Conservation (phyloP, 2,797 vertebrate genomes). For the Cercopithecus petaurista region DNA sequence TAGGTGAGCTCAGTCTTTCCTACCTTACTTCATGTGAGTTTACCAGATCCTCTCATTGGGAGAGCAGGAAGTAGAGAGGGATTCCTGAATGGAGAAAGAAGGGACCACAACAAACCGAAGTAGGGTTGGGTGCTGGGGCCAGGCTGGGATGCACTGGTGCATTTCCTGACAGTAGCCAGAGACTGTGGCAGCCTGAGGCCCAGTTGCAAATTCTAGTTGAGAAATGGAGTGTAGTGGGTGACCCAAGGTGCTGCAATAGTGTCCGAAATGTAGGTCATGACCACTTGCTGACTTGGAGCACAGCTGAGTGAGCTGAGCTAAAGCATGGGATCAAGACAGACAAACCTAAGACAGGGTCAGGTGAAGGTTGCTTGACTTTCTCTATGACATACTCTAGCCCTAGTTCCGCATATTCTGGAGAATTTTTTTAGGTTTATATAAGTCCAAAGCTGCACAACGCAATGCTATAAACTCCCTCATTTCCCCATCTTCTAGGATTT, state of each 20-base stretch:
- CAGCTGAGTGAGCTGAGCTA: background rate
- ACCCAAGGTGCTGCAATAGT: too few species aligned
- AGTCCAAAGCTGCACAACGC: background rate
- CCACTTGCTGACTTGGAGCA: background rate
- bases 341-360: background rate
- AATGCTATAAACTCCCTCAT: too few species aligned
- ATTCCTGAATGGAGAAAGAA: background rate
- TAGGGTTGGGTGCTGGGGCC: too few species aligned
- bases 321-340: background rate
- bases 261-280: background rate
- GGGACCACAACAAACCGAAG: too few species aligned
- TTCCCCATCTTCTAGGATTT: background rate
- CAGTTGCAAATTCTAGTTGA: background rate
- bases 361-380: background rate
- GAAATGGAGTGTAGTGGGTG: too few species aligned
- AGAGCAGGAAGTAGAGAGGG: background rate
- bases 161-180: background rate
- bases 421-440: background rate
- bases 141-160: fast-evolving
- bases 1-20: background rate
- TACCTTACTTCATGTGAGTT: background rate
- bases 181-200: background rate
- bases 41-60: background rate
- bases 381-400: background rate
- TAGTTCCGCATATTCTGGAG: background rate